Conservation (phyloP, 2,888 invertebrate genomes). For the Carterocephalus palaemon region DNA sequence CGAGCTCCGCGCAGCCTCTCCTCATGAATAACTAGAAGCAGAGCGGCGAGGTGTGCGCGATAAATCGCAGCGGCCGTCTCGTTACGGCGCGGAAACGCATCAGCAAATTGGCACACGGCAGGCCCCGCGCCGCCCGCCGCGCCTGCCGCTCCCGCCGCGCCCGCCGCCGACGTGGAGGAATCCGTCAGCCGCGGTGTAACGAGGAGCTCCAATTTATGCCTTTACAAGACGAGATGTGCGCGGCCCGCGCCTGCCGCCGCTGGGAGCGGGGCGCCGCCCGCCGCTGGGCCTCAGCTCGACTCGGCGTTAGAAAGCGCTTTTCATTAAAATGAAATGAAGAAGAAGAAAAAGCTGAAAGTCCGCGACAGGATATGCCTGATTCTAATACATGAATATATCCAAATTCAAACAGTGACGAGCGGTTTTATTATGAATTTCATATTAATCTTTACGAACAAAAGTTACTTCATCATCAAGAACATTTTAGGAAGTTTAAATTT, state of each 20-base stretch:
- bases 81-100: constrained; percentile 16
- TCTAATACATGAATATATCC: too few relatives aligned
- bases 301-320: too few relatives aligned
- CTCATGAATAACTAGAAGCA: too few relatives aligned
- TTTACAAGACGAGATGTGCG: constrained; percentile 17
- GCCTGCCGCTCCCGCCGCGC: neutral
- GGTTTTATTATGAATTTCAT: too few relatives aligned
- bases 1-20: too few relatives aligned
- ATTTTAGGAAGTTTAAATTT: too few relatives aligned
- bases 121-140: constrained; percentile 3
- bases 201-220: constrained; percentile 14
- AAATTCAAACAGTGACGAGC: too few relatives aligned
- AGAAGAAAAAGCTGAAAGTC: too few relatives aligned
- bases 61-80: constrained; percentile 19
- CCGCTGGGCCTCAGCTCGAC: neutral
- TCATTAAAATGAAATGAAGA: too few relatives aligned
- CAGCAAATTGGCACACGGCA: constrained; percentile 17
- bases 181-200: constrained; percentile 20
- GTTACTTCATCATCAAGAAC: too few relatives aligned
- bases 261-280: neutral
- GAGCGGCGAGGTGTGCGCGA: constrained; percentile 10
- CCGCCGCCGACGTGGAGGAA: constrained; percentile 24
- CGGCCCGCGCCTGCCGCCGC: constrained; percentile 1
- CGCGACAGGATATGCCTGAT: too few relatives aligned
- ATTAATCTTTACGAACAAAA: too few relatives aligned